phyloP scores from a whole-genome alignment of 2,113 vertebrate genomes.

The Megalops atlanticus region DNA sequence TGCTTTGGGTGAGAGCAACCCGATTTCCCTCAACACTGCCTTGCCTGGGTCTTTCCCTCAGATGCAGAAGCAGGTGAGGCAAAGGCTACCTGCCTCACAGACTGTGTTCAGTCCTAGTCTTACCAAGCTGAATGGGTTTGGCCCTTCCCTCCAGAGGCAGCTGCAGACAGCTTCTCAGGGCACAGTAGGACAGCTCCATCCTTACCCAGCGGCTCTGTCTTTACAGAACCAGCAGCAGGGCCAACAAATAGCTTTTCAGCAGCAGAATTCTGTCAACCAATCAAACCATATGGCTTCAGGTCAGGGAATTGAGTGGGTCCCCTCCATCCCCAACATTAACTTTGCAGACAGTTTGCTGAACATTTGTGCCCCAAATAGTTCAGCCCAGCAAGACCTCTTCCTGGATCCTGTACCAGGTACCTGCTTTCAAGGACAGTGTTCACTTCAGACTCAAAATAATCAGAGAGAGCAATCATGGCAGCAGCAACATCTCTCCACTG shows the following conservation, averaged over 20 bases:
- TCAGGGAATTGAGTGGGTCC: constrained; percentile 47
- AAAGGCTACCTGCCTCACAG: constrained; percentile 25
- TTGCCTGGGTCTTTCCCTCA: constrained; percentile 29
- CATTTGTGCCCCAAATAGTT: constrained; percentile 42
- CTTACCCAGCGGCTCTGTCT: constrained; percentile 27
- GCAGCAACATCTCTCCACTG: constrained; percentile 25
- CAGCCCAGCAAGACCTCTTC: constrained; percentile 25
- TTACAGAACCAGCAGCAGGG: constrained; percentile 30
- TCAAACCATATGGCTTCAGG: constrained; percentile 26
- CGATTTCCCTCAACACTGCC: constrained; percentile 39
- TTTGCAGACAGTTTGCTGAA: constrained; percentile 26
- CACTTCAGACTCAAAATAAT: constrained; percentile 37
- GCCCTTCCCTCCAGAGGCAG: constrained; percentile 32
- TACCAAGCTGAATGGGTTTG: constrained; percentile 11
- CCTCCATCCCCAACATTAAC: constrained; percentile 25
- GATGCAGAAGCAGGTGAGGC: constrained; percentile 38
- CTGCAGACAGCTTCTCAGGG: constrained; percentile 20
- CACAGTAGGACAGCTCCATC: constrained; percentile 28
- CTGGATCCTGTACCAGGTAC: not conserved
- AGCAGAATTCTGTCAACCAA: constrained; percentile 27
- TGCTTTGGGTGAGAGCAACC: not conserved
- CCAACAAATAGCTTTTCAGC: constrained; percentile 33
- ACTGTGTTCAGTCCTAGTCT: not conserved
- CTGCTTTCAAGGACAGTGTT: constrained; percentile 47
- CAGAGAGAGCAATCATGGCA: constrained; percentile 46